Percentiles rank a stretch among this genome's conserved stretches.
These are phyloP conservation scores for Neosilurus hyrtlii DNA, from an alignment of 2,797 vertebrate species.

Conservation along the genomic window DNA sequence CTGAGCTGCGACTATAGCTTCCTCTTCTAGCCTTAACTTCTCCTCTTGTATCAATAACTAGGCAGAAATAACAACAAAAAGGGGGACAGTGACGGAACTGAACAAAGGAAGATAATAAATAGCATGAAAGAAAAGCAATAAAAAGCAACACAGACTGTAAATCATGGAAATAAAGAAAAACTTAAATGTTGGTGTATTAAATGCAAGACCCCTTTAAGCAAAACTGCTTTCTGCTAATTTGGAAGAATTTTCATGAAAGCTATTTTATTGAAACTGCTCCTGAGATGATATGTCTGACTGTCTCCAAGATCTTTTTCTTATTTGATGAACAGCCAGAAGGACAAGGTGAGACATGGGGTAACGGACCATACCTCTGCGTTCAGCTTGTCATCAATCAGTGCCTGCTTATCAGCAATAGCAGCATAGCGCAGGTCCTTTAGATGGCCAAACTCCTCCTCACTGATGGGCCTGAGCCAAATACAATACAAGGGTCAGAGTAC, in stretches of 20 bases:
- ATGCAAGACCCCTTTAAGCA: background rate
- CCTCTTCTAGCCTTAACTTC: constrained; percentile 99
- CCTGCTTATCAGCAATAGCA: constrained; percentile 86
- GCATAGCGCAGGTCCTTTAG: constrained; percentile 84
- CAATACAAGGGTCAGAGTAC: constrained; percentile 20
- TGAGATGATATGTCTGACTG: background rate
- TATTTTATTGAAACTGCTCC: background rate
- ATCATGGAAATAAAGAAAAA: constrained; percentile 72
- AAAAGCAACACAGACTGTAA: constrained; percentile 55
- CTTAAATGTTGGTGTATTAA: constrained; percentile 49
- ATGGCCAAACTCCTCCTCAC: constrained; percentile 88
- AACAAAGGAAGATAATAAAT: constrained; percentile 55
- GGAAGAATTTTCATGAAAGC: background rate
- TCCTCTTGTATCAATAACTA: constrained; percentile 99
- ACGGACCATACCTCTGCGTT: constrained; percentile 80
- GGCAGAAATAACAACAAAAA: constrained; percentile 83
- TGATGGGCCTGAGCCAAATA: constrained; percentile 80
- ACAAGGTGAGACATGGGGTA: background rate
- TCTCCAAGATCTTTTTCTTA: background rate
- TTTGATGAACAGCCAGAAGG: background rate
- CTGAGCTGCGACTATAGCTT: constrained; percentile 93
- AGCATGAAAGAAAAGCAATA: constrained; percentile 47
- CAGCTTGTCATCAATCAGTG: constrained; percentile 81
- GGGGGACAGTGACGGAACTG: constrained; percentile 67
- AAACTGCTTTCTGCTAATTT: background rate